Evolutionary conservation across 2,888 invertebrate species (phyloP), one percentile per base, ranked within the genome.

Genomic region (Drosophila engyochracea): DNA sequence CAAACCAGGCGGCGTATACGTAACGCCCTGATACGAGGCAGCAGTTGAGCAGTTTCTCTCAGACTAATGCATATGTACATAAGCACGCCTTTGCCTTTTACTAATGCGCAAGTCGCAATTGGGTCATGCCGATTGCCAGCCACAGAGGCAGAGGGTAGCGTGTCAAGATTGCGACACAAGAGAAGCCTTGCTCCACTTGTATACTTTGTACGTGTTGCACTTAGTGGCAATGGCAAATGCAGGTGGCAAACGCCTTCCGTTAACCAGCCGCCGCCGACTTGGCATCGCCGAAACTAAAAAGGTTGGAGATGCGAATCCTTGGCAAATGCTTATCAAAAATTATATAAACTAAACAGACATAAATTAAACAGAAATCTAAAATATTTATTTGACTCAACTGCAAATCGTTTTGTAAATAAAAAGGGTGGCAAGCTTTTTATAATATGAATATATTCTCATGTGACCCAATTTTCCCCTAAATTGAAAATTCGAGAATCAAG

Each of bases 1-100:
- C 70, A 58, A 69, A 60, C 75, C 67, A 74, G 59, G 82, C 65
- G 80, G 80, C 83, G 80, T 81, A 84, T 84, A 84, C 82, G 86
- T 80, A 84, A 82, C 71, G 70, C 44, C 59, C 59, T 69, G 73
- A 74, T 62, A 73, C 22, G 53, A 52, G 61, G 47, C 68, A 63
- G 57, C 53, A 28, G 31, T 30, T 28, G 28, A 68, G 30, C 54
- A 53, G 39, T 55, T 47, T 47, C 44, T 22, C 22, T 61, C 39
- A 62, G 66, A 59, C 60, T 55, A 62, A 58, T 77, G 62, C 68
- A 77, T 12, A 31, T 10, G 3, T 71, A 51, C 44, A 60, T 59
- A 66, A 61, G 69, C 65, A 73, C 49, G 60, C 66, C 55, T 64
- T 64, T 69, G 61, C 52, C 55, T 62, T 57, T 57, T 60, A 63